These are phyloP conservation scores for Ophiodon elongatus DNA, from an alignment of 2,113 vertebrate genomes.

Conservation along the genomic window DNA sequence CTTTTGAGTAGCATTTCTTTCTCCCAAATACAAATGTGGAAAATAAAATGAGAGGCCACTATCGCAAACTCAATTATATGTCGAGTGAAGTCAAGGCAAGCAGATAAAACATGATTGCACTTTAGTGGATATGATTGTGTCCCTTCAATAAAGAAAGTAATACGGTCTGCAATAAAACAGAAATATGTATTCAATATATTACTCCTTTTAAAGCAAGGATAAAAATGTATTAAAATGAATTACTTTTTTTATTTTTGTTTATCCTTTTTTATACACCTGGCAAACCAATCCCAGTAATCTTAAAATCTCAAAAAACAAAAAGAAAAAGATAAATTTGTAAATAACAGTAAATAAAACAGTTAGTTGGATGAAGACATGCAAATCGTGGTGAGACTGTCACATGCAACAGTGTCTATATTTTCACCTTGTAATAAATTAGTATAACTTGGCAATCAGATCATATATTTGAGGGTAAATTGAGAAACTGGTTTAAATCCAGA, in stretches of 20 bases:
- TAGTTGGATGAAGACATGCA: not conserved
- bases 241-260: not conserved
- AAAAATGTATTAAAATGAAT: not conserved
- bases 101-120: slow-evolving; percentile 30
- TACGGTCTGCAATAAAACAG: slow-evolving; percentile 16
- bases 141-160: not conserved
- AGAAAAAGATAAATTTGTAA: not conserved
- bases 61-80: slow-evolving; percentile 25
- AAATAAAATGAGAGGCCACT: slow-evolving; percentile 24
- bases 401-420: not conserved
- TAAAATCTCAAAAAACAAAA: not conserved
- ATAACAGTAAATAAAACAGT: not conserved
- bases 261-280: not conserved
- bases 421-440: too few species aligned
- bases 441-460: not conserved
- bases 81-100: slow-evolving; percentile 2
- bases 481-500: too few species aligned
- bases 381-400: too few species aligned
- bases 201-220: not conserved
- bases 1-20: slow-evolving; percentile 4
- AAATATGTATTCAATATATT: not conserved
- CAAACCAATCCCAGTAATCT: not conserved
- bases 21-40: slow-evolving; percentile 22
- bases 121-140: slow-evolving; percentile 10
- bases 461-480: not conserved